These are phyloP conservation scores for Pan troglodytes DNA, from an alignment of 2,113 vertebrate species.

Conservation along the genomic window NHGRI_mPanTro3-v2.1_pri NC_072401.2:60810001-60810500, in stretches of 20 bases:
- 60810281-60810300: background rate
- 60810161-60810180: background rate
- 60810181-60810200: background rate
- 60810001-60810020: background rate
- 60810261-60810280: background rate
- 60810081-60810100: background rate
- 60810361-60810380: background rate
- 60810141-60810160: background rate
- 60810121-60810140: background rate
- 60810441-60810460: slow-evolving; percentile 39
- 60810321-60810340: background rate
- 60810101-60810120: background rate
- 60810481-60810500: slow-evolving; percentile 57
- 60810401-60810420: slow-evolving; percentile 68
- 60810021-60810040: background rate
- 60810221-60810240: background rate
- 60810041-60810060: background rate
- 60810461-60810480: slow-evolving; percentile 49
- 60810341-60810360: background rate
- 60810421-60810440: slow-evolving; percentile 72
- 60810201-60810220: background rate
- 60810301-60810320: background rate
- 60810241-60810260: background rate
- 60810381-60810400: background rate
- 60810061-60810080: background rate